phyloP scores from a whole-genome alignment of 2,113 vertebrate genomes.

The Platycercus adscitus region DNA sequence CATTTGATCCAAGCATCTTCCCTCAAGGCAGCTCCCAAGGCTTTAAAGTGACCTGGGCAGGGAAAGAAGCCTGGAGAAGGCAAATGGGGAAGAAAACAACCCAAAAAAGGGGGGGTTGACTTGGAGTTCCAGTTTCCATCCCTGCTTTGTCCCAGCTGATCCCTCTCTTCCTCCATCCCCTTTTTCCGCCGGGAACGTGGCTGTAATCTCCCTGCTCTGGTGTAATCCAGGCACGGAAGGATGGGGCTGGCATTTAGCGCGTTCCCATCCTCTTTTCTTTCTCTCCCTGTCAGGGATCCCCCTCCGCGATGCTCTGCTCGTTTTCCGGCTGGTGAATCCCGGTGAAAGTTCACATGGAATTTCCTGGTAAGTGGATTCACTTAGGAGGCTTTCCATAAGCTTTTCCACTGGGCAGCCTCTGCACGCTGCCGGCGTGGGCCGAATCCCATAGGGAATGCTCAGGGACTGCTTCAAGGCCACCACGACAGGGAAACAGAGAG shows the following conservation, averaged over 20 bases:
- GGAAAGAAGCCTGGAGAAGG: too few relatives aligned
- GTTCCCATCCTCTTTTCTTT: background rate
- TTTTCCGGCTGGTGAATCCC: rapidly evolving
- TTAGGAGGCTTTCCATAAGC: background rate
- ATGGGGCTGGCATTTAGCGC: rapidly evolving
- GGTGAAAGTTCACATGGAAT: background rate
- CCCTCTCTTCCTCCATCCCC: background rate
- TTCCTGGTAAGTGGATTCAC: background rate
- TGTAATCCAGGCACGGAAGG: background rate
- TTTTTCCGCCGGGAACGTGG: rapidly evolving
- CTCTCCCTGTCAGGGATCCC: background rate
- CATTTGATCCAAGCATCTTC: background rate
- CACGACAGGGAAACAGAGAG: background rate
- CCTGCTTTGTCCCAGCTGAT: background rate
- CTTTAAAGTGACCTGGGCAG: background rate
- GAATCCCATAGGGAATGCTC: background rate
- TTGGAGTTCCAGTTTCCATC: background rate
- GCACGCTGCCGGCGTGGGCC: rapidly evolving
- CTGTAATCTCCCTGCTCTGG: background rate
- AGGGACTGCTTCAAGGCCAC: rapidly evolving
- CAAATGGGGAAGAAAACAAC: background rate
- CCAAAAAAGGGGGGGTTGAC: rapidly evolving
- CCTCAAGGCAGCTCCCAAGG: rapidly evolving
- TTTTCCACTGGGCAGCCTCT: background rate
- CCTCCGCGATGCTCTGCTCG: rapidly evolving